phyloP scores from a whole-genome alignment of 2,113 vertebrate species.

The Melanerpes formicivorus region DNA sequence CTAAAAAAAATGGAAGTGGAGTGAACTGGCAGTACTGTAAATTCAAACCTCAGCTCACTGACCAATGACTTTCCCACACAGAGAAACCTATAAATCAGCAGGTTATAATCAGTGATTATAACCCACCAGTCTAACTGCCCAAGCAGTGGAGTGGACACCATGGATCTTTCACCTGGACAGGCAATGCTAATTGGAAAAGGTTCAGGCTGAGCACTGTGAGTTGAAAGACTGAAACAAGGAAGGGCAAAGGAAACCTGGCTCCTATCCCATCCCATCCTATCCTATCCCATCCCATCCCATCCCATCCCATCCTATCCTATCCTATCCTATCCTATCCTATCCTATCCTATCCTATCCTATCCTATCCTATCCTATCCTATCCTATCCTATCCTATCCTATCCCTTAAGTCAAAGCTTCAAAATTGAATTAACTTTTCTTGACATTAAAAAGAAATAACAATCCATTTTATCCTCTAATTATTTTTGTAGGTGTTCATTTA shows the following conservation, averaged over 20 bases:
- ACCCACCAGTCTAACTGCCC: neutral
- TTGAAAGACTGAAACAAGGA: neutral
- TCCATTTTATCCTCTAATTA: too few relatives aligned
- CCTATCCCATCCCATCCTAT: neutral
- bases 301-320: too few relatives aligned
- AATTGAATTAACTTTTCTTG: too few relatives aligned
- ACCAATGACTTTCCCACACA: neutral
- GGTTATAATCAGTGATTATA: neutral
- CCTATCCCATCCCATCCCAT: too few relatives aligned
- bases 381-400: too few relatives aligned
- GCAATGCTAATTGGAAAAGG: neutral
- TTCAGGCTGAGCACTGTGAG: neutral
- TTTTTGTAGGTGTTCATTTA: too few relatives aligned
- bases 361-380: too few relatives aligned
- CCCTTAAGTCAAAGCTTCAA: too few relatives aligned
- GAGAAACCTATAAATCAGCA: slow-evolving; percentile 8
- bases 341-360: too few relatives aligned
- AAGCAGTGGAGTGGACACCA: neutral
- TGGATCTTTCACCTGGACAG: neutral
- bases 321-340: too few relatives aligned
- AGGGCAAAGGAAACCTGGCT: neutral
- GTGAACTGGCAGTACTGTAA: neutral
- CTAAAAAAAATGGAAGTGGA: neutral
- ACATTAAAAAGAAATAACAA: too few relatives aligned
- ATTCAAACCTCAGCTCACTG: neutral